phyloP scores from a whole-genome alignment of 2,113 vertebrate species.

The Vicugna pacos region DNA sequence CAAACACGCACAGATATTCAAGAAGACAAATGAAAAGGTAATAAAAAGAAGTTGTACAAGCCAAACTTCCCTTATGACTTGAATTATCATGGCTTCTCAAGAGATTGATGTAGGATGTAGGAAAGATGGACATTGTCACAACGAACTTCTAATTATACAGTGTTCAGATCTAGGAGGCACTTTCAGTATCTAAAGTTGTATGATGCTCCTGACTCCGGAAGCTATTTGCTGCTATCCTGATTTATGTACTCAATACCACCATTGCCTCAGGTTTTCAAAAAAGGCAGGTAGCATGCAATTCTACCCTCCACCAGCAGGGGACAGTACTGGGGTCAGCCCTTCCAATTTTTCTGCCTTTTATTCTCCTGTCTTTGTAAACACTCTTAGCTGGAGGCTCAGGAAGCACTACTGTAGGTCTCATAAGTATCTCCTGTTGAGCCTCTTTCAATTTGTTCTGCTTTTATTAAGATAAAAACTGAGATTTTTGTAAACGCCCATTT shows the following conservation, averaged over 20 bases:
- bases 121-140: not conserved
- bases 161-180: not conserved
- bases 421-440: not conserved
- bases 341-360: not conserved
- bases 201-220: not conserved
- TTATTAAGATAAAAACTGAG: not conserved
- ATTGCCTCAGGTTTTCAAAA: not conserved
- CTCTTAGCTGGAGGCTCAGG: not conserved
- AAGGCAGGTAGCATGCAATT: not conserved
- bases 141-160: not conserved
- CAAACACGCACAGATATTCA: not conserved
- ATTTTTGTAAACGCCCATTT: constrained; percentile 1
- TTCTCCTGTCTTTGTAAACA: not conserved
- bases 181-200: not conserved
- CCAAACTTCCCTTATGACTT: not conserved
- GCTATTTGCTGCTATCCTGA: not conserved
- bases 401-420: not conserved
- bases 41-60: not conserved
- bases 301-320: not conserved
- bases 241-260: not conserved
- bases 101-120: not conserved
- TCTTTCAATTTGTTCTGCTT: not conserved
- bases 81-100: not conserved
- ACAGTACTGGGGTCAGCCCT: not conserved
- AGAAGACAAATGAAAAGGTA: constrained; percentile 37